Conservation (phyloP, 1,140 invertebrate species). For the Brachionus paranguensis region DNA sequence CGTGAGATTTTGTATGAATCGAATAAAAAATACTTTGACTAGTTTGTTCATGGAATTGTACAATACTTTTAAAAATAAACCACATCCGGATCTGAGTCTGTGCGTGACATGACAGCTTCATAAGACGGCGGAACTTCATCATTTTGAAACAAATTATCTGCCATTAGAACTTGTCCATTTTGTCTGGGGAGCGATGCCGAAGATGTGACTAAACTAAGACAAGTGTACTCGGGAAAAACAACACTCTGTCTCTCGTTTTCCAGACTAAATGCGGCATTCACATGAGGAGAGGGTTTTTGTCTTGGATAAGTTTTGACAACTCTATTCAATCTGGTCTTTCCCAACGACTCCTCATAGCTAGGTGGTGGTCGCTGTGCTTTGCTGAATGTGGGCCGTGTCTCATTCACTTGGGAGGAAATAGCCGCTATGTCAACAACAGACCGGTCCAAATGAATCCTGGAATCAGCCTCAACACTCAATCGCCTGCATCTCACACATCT, state of each 20-base stretch:
- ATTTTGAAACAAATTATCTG: background rate
- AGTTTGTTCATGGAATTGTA: background rate
- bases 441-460: background rate
- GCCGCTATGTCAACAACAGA: background rate
- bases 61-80: background rate
- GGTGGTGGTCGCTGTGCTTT: background rate
- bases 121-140: background rate
- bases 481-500: background rate
- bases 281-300: background rate
- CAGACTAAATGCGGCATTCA: background rate
- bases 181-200: background rate
- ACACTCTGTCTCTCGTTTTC: background rate
- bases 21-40: background rate
- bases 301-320: slow-evolving; percentile 1
- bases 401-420: background rate
- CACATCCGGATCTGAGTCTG: background rate
- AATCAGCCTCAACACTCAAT: background rate
- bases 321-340: background rate
- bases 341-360: background rate
- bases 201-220: background rate
- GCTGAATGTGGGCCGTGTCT: background rate
- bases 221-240: background rate
- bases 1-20: background rate
- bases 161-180: background rate
- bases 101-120: background rate